Conservation (phyloP, 1,140 invertebrate genomes). For the Drosophila elegans region DNA sequence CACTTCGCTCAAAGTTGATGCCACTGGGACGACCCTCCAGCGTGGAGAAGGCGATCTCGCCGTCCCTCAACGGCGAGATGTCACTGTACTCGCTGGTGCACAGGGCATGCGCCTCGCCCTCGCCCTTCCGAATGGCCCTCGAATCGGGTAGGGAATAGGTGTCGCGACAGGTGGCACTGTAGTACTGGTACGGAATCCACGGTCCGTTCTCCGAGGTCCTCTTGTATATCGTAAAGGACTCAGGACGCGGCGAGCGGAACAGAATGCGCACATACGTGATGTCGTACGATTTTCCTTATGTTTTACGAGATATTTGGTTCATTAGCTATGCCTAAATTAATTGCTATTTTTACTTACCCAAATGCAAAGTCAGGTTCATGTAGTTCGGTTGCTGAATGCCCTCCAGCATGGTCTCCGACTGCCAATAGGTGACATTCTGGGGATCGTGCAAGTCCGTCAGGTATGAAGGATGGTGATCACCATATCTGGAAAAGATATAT, state of each 20-base stretch:
- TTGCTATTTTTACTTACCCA: conserved; percentile 87
- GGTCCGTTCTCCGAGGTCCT: conserved; percentile 90
- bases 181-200: conserved; percentile 99
- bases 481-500: conserved; percentile 32
- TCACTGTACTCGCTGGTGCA: conserved; percentile 99
- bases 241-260: conserved; percentile 97
- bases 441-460: conserved; percentile 96
- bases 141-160: conserved; percentile 94
- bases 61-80: conserved; percentile 97
- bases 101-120: conserved; percentile 94
- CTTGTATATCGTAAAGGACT: conserved; percentile 99
- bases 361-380: conserved; percentile 96
- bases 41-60: conserved; percentile 97
- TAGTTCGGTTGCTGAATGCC: conserved; percentile 94
- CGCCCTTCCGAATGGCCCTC: conserved; percentile 88
- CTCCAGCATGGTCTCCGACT: conserved; percentile 98
- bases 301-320: too few relatives aligned
- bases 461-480: conserved; percentile 85
- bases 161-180: conserved; percentile 95
- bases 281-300: conserved; percentile 96
- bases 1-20: conserved; percentile 94
- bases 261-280: conserved; percentile 97
- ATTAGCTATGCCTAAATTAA: too few relatives aligned
- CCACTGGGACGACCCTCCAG: conserved; percentile 97
- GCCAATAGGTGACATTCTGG: conserved; percentile 98